Evolutionary conservation across 2,888 invertebrate genomes (phyloP).

Genomic region (Pycnomerus fuliginosus): DNA sequence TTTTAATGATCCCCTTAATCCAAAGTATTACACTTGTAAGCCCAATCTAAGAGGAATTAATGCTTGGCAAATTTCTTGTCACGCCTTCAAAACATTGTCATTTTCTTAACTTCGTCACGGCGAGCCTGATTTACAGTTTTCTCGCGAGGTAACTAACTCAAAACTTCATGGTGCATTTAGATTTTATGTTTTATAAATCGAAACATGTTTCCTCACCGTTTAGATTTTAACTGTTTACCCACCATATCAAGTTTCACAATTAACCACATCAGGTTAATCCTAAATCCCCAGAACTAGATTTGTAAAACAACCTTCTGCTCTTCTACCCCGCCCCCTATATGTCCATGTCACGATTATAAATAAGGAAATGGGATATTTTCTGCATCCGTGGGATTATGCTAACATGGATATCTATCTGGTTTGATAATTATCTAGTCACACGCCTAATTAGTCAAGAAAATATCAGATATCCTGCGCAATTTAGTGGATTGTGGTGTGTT

Average conservation of each 20-base stretch:
- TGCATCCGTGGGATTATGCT: constrained; percentile 11
- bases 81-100: constrained; percentile 45
- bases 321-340: constrained; percentile 15
- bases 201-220: too few species aligned
- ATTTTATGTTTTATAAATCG: too few species aligned
- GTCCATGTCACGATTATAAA: constrained; percentile 18
- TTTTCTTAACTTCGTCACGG: constrained; percentile 30
- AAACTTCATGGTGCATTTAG: background rate
- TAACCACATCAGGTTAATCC: too few species aligned
- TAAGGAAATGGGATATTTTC: constrained; percentile 15
- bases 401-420: constrained; percentile 6
- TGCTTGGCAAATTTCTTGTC: constrained; percentile 50
- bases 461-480: constrained; percentile 11
- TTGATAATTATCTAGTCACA: constrained; percentile 7
- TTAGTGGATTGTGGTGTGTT: background rate
- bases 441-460: constrained; percentile 11
- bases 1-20: constrained; percentile 55
- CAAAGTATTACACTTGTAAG: constrained; percentile 53
- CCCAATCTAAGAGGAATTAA: constrained; percentile 53
- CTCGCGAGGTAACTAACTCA: background rate
- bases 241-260: too few species aligned
- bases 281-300: too few species aligned
- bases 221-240: too few species aligned
- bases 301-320: too few species aligned
- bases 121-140: too few species aligned